Conservation (phyloP, 2,113 vertebrate species). For the Pavo muticus region DNA sequence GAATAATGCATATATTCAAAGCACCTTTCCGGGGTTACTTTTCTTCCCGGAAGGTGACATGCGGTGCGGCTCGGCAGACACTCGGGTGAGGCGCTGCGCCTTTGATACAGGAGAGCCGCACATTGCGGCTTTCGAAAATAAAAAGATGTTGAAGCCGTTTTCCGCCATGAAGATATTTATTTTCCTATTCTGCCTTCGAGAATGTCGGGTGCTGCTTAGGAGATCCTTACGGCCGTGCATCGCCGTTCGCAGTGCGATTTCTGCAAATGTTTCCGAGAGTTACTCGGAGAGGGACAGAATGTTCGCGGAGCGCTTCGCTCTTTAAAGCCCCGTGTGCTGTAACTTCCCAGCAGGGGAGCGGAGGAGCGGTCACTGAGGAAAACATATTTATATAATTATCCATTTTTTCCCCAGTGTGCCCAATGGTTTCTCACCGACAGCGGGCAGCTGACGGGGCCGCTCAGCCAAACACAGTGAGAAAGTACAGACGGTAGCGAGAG, state of each 20-base stretch:
- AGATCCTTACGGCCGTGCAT: background rate
- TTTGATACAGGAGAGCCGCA: background rate
- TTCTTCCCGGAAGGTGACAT: conserved; percentile 36
- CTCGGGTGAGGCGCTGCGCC: background rate
- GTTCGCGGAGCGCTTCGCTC: background rate
- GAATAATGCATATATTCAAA: conserved; percentile 4
- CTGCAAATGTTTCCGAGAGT: background rate
- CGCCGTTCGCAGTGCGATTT: background rate
- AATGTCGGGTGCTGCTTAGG: background rate
- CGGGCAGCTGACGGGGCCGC: background rate
- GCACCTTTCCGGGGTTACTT: conserved; percentile 46
- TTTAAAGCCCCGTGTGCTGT: background rate
- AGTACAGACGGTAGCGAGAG: background rate
- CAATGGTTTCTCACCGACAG: background rate
- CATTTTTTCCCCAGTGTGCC: background rate
- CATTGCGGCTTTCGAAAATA: background rate
- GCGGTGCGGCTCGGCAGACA: background rate
- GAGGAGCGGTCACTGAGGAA: background rate
- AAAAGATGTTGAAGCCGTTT: background rate
- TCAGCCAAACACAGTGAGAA: background rate
- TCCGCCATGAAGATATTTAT: background rate
- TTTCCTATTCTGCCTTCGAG: background rate
- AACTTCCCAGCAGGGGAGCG: background rate
- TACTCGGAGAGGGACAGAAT: background rate
- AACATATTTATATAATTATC: background rate